A percentile compares a stretch with the other conserved stretches of the same genome.
Conservation (phyloP, 2,888 invertebrate species). For the Cylloceria caligata region DNA sequence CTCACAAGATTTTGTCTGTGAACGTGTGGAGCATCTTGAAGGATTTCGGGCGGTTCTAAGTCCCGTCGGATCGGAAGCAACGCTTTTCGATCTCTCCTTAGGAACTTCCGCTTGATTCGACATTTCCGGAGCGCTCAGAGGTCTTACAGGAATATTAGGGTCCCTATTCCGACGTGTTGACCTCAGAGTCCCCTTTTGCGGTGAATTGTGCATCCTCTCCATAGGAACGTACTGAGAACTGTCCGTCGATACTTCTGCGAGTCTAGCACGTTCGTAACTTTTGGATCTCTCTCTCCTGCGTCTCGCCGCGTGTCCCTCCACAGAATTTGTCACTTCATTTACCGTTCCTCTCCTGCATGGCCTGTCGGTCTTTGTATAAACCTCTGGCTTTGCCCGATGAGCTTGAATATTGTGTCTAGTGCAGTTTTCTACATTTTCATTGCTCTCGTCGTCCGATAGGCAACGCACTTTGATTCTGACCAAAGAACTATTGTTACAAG, state of each 20-base stretch:
- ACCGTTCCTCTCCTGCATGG: background rate
- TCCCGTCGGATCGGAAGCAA: constrained; percentile 69
- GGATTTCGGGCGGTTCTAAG: constrained; percentile 59
- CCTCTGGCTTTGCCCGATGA: background rate
- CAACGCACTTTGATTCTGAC: constrained; percentile 76
- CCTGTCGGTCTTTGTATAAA: constrained; percentile 11
- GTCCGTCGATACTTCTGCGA: constrained; percentile 36
- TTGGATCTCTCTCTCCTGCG: constrained; percentile 34
- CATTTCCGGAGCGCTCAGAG: constrained; percentile 66
- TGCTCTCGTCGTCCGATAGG: constrained; percentile 70
- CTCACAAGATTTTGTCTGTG: constrained; percentile 78
- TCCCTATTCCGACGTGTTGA: background rate
- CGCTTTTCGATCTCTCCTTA: constrained; percentile 65
- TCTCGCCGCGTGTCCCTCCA: background rate
- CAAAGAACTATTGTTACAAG: constrained; percentile 69
- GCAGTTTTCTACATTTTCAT: constrained; percentile 55
- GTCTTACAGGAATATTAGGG: constrained; percentile 38
- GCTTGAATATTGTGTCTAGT: constrained; percentile 15
- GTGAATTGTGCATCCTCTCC: constrained; percentile 25
- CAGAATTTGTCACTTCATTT: background rate
- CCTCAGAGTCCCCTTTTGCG: constrained; percentile 18
- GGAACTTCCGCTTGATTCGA: constrained; percentile 30
- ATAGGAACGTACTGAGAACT: constrained; percentile 37
- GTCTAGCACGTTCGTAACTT: constrained; percentile 7
- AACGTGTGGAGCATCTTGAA: constrained; percentile 63